Conservation (phyloP, 2,797 vertebrate species). For the Novumbra hubbsi region DNA sequence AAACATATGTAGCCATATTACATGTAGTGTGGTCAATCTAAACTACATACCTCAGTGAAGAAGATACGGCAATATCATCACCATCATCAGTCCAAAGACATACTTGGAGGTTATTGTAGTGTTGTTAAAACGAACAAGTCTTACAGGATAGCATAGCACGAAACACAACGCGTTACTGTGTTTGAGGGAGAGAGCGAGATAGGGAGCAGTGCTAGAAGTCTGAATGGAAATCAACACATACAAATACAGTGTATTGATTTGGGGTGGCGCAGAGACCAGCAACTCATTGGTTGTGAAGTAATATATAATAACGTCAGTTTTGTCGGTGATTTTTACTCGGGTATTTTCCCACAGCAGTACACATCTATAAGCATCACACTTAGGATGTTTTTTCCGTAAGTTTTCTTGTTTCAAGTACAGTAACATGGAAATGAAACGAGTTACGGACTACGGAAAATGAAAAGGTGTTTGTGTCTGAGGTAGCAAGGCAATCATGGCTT, state of each 20-base stretch:
- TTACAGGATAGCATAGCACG: conserved; percentile 83
- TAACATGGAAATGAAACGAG: conserved; percentile 45
- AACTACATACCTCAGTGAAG: conserved; percentile 80
- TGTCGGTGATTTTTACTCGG: conserved; percentile 32
- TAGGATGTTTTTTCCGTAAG: conserved; percentile 48
- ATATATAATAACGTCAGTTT: conserved; percentile 64
- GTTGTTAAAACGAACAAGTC: conserved; percentile 82
- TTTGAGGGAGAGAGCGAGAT: conserved; percentile 49
- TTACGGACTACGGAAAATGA: conserved; percentile 72
- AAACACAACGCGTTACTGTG: conserved; percentile 73
- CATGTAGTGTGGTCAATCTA: conserved; percentile 81
- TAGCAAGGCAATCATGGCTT: conserved; percentile 99
- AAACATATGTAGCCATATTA: conserved; percentile 83
- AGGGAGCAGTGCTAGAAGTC: conserved; percentile 65
- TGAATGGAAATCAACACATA: conserved; percentile 68
- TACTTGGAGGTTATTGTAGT: conserved; percentile 83
- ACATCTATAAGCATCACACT: conserved; percentile 63
- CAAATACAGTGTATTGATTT: conserved; percentile 51
- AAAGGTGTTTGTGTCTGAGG: conserved; percentile 88
- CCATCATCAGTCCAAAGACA: conserved; percentile 62
- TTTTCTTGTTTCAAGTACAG: conserved; percentile 51
- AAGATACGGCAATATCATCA: conserved; percentile 75
- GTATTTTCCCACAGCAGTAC: conserved; percentile 60
- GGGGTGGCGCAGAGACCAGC: conserved; percentile 70
- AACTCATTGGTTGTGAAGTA: conserved; percentile 68